Conservation (phyloP, 1,140 invertebrate species). For the Charaxes varanes region DNA sequence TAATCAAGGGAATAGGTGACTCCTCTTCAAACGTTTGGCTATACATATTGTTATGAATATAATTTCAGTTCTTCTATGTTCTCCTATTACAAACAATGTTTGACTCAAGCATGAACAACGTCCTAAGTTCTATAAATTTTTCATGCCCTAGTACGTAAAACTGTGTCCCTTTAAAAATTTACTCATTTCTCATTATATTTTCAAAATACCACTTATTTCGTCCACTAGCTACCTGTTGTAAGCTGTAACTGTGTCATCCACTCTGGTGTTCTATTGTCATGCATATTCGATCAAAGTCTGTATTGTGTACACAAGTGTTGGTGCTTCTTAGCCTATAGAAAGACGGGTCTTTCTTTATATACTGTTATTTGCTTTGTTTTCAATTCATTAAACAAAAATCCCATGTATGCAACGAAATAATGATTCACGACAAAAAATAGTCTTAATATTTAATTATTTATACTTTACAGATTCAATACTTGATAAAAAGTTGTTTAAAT, state of each 20-base stretch:
- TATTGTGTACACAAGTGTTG: conserved; percentile 66
- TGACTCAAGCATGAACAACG: no score
- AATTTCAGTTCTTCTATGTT: conserved; percentile 1
- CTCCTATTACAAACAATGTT: no score
- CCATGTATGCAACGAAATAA: no score
- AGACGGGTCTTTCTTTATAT: conserved; percentile 35
- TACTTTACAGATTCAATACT: no score
- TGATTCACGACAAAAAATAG: no score
- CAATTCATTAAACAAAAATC: no score
- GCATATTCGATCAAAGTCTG: conserved; percentile 66
- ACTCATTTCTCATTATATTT: conserved; percentile 9
- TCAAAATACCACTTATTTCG: conserved; percentile 26
- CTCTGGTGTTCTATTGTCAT: conserved; percentile 59
- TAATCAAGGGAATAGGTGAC: conserved; percentile 48
- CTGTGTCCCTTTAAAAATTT: no score
- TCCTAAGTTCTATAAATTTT: no score
- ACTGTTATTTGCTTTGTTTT: conserved; percentile 29
- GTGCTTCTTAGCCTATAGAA: conserved; percentile 39
- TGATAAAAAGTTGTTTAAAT: no score
- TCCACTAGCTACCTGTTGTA: conserved; percentile 38
- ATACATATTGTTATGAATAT: conserved; percentile 38
- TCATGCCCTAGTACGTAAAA: no score
- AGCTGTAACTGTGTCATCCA: conserved; percentile 57
- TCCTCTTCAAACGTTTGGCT: conserved; percentile 54
- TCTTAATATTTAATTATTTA: no score